Percentiles rank a stretch among this genome's conserved stretches.
Conservation (phyloP, 2,113 vertebrate genomes). For the Prolemur simus region DNA sequence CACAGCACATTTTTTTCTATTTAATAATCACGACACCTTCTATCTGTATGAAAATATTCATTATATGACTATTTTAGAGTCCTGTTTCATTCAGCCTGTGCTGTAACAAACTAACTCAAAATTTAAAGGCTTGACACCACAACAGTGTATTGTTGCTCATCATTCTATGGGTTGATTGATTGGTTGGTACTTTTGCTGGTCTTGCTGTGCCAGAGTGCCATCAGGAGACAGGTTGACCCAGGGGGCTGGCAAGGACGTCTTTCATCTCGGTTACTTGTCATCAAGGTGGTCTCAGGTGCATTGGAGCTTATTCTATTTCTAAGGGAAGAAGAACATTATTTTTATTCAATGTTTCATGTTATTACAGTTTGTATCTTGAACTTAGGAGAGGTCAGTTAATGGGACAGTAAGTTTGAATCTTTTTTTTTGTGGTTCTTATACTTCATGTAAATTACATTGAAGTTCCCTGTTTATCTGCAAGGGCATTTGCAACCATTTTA, state of each 20-base stretch:
- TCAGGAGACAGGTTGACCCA: rapidly evolving
- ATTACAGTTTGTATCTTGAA: neutral
- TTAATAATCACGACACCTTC: neutral
- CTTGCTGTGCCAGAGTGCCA: neutral
- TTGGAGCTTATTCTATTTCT: neutral
- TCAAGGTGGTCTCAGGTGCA: neutral
- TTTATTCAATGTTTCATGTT: neutral
- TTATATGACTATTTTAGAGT: neutral
- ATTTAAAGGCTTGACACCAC: neutral
- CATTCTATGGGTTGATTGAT: neutral
- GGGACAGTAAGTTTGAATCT: neutral
- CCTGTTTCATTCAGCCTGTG: neutral
- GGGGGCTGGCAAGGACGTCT: too few relatives aligned
- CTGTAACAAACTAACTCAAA: neutral
- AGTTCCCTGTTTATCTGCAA: neutral
- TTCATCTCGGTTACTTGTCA: neutral
- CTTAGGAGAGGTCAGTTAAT: neutral
- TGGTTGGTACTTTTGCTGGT: neutral
- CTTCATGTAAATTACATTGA: neutral
- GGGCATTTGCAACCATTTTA: neutral
- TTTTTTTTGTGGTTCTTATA: neutral
- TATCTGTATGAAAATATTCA: neutral
- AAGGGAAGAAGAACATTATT: neutral
- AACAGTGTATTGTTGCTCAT: neutral
- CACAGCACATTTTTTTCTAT: neutral